Conservation (phyloP, 2,888 invertebrate species). For the Gonocerus acuteangulatus region DNA sequence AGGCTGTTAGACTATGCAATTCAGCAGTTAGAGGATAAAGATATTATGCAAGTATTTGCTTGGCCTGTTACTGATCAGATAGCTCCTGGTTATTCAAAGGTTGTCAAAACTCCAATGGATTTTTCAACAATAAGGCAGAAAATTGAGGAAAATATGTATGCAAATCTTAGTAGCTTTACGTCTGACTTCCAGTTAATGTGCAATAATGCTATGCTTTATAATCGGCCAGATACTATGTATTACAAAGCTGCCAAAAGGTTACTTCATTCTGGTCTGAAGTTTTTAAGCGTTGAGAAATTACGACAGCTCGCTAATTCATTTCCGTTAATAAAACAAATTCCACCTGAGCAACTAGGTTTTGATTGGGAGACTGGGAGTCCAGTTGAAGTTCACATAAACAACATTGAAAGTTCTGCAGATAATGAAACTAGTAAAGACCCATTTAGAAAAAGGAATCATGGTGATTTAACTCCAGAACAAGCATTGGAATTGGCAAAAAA, state of each 20-base stretch:
- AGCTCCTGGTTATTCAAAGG: constrained; percentile 87
- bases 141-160: constrained; percentile 81
- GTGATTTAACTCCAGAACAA: constrained; percentile 67
- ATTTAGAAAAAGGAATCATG: constrained; percentile 53
- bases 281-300: constrained; percentile 78
- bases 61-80: constrained; percentile 96
- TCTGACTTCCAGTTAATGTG: constrained; percentile 92
- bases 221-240: constrained; percentile 91
- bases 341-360: constrained; percentile 75
- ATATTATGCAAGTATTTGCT: constrained; percentile 93
- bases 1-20: constrained; percentile 75
- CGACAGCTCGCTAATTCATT: constrained; percentile 56
- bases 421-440: neutral
- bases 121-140: constrained; percentile 91
- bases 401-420: neutral
- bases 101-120: constrained; percentile 90
- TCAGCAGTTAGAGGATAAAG: constrained; percentile 72
- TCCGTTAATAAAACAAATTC: constrained; percentile 62
- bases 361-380: constrained; percentile 47
- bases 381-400: constrained; percentile 4
- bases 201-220: constrained; percentile 93
- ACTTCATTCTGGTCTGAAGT: constrained; percentile 74
- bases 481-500: constrained; percentile 63
- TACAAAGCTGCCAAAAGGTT: constrained; percentile 87
- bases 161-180: constrained; percentile 62